Evolutionary conservation across 2,113 vertebrate genomes (phyloP), one percentile per base, ranked within the genome.

Genomic region (Myrmecophaga tridactyla): DNA sequence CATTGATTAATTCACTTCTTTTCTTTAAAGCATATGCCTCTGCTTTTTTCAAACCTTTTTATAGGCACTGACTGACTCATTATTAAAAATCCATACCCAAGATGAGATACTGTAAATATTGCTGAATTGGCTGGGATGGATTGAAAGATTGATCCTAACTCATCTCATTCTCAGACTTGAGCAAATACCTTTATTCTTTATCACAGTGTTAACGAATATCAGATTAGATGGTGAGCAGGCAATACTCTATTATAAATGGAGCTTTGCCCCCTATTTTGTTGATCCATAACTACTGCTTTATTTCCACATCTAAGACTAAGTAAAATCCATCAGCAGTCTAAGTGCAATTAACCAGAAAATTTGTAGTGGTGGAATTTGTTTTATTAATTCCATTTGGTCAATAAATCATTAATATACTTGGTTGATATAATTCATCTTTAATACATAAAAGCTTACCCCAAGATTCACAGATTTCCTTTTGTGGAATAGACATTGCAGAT

Each of bases 341-440:
- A 89, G 25, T 43, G 23, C 56, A 89, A 63, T 81, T 86, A 77
- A 80, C 39, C 48, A 43, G 36, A 88, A 76, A 34, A 76, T 82
- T 90, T 21, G 76, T 46, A 82, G 82, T 69, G 41, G 87, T 18
- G 14, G 46, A 14, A 7, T 88, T 90, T 82, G 17, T 43, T 56
- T 60, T 96, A 83, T 70, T 51, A 93, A 76, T 87, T 94, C 58
- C 31, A 93, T 43, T 86, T 46, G 72, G 70, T 43, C 21, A 39
- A 34, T 41, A 82, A 63, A 80, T 88, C 23, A 21, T 94, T 31
- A 72, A 76, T 25, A 69, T 7, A 23, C 77, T 95, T 76, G 36
- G 43, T 39, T 90, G 92, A 34, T 77, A 34, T 46, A 67, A 39
- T 76, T 90, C 75, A 25, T 90, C n/a, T 69, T 93, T 56, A 87